Evolutionary conservation across 2,797 vertebrate species (phyloP).

Genomic region (Lithobates pipiens): DNA sequence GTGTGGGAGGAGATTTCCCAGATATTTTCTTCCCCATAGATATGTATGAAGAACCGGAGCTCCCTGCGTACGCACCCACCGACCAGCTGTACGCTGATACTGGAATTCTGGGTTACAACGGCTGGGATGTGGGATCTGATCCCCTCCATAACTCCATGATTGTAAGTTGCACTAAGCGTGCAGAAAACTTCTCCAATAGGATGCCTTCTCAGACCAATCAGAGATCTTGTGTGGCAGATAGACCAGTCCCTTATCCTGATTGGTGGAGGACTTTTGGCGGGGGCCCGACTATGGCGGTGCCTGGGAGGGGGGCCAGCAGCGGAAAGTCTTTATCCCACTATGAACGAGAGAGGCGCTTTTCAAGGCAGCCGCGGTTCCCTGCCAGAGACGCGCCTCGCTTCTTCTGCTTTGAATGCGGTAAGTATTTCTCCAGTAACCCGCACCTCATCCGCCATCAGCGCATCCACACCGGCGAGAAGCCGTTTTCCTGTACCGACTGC

Average conservation of each 20-base stretch:
- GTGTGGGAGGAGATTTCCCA: background rate
- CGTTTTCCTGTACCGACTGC: conserved; percentile 67
- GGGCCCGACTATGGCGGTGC: background rate
- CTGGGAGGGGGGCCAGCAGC: background rate
- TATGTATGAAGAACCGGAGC: background rate
- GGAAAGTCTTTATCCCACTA: background rate
- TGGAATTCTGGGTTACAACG: background rate
- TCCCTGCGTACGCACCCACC: background rate
- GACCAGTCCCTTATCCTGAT: background rate
- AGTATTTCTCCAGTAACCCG: conserved; percentile 30
- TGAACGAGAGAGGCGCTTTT: background rate
- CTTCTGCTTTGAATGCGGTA: conserved; percentile 55
- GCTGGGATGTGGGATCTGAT: background rate
- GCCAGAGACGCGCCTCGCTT: conserved; percentile 51
- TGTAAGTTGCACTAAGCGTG: conserved; percentile 31
- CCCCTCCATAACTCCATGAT: background rate
- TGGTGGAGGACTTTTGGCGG: background rate
- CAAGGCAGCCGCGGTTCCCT: background rate
- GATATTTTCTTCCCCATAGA: background rate
- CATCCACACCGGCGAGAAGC: conserved; percentile 64
- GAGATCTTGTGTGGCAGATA: background rate
- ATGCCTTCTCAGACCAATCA: conserved; percentile 57
- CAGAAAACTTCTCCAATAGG: conserved; percentile 54
- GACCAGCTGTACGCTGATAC: background rate
- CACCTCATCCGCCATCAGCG: conserved; percentile 54